Conservation (phyloP, 2,113 vertebrate genomes). For the Spheniscus mendiculus region DNA sequence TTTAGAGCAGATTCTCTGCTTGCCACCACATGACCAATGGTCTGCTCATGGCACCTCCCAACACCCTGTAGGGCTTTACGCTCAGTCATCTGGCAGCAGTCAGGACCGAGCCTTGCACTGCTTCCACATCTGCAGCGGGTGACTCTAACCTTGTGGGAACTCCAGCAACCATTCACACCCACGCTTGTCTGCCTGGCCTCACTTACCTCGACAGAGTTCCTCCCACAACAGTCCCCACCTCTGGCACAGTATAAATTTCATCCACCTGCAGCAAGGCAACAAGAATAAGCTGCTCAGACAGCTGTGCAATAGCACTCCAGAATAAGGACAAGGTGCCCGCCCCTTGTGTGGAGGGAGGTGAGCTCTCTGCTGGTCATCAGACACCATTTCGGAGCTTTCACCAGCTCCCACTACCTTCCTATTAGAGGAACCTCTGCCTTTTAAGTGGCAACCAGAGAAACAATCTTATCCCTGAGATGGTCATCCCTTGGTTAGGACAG, state of each 20-base stretch:
- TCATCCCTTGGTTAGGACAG: neutral
- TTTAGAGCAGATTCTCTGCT: neutral
- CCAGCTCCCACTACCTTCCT: neutral
- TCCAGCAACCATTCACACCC: neutral
- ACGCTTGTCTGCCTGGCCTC: neutral
- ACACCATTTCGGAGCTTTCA: neutral
- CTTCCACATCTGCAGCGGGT: neutral
- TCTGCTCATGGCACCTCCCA: neutral
- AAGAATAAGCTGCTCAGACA: slow-evolving; percentile 36
- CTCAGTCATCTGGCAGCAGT: neutral
- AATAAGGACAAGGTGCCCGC: neutral
- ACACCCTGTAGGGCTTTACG: neutral
- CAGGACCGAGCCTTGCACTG: neutral
- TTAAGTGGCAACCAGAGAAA: neutral
- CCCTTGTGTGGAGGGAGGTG: neutral
- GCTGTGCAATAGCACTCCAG: neutral
- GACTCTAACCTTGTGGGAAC: neutral
- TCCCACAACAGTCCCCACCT: slow-evolving; percentile 97
- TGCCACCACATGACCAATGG: neutral
- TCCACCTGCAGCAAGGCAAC: slow-evolving; percentile 84
- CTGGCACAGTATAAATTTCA: slow-evolving; percentile 98
- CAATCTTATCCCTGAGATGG: neutral
- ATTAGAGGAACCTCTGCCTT: neutral
- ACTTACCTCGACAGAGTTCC: slow-evolving; percentile 95
- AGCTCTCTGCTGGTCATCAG: neutral